Base-by-base conservation (phyloP, 2,797 vertebrate genomes). In the Onychomys leucogaster region DNA sequence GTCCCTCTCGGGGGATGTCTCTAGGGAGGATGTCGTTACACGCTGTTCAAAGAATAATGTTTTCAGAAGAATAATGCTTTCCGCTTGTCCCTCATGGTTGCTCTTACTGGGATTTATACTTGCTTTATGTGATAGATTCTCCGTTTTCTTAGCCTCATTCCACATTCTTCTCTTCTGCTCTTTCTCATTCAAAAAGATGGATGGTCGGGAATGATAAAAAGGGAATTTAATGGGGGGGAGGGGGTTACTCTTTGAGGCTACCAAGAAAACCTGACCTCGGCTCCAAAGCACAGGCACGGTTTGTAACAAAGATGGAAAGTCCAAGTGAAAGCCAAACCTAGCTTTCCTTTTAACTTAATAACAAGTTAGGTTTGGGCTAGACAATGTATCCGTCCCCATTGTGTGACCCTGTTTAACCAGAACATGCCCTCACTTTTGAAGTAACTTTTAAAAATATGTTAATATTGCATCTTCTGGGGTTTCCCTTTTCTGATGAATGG, bases 31-130 rank as follows among this genome's bases (percentile, higher is more conserved):
- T 97, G 88, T 95, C 90, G 96, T 97, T 98, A 94, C 95, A 97
- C 89, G 93, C 92, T 81, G 88, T 90, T 97, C 96, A 91, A 96
- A 97, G 94, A 98, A 92, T 94, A 94, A 92, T 97, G 98, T 96
- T 98, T 98, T 96, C 88, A 87, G 83, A 96, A 97, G 96, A 97
- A 94, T 94, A 98, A 97, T 95, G 96, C 95, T 98, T 98, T 98
- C 97, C 83, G 32, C 97, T 95, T 89, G 89, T 94, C 97, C 84
- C 92, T 67, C 95, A 37, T 75, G 94, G 95, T 94, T 93, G 93
- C 81, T 78, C 69, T 96, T 96, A 65, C 85, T 81, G 90, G 93
- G 91, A 88, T 91, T 97, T 97, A 97, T 96, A 91, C 71, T 96
- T 97, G 92, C 91, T 95, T 97, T 96, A 90, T 97, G 88, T 97